phyloP scores from a whole-genome alignment of 1,140 invertebrate species.

The Cheumatopsyche charites region DNA sequence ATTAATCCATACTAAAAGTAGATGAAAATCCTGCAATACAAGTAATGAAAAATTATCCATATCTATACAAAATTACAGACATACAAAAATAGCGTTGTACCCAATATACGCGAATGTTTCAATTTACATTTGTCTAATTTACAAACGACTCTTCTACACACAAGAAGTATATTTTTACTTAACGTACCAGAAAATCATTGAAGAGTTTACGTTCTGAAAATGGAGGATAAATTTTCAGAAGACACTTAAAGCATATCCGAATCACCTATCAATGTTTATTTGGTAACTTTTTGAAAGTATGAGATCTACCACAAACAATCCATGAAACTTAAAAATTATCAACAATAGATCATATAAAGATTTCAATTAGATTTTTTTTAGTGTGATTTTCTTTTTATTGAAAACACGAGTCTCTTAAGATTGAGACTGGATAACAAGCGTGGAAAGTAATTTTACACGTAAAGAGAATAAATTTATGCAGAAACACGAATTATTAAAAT shows the following conservation, averaged over 20 bases:
- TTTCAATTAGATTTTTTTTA: slow-evolving; percentile 9
- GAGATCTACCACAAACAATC: slow-evolving; percentile 14
- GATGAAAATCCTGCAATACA: too few relatives aligned
- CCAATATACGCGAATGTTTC: not conserved
- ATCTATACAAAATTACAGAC: slow-evolving; percentile 4
- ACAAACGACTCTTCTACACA: too few relatives aligned
- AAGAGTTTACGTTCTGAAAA: too few relatives aligned
- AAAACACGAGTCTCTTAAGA: not conserved
- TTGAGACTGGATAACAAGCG: not conserved
- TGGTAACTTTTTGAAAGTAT: slow-evolving; percentile 22
- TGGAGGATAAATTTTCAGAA: too few relatives aligned
- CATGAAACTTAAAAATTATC: slow-evolving; percentile 10
- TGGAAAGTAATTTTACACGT: not conserved
- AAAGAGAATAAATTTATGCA: too few relatives aligned
- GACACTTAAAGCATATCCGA: too few relatives aligned
- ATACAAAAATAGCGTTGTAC: slow-evolving; percentile 34
- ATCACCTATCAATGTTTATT: not conserved
- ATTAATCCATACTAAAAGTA: too few relatives aligned
- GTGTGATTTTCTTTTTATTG: slow-evolving; percentile 4
- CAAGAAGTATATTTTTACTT: too few relatives aligned
- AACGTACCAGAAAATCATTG: too few relatives aligned
- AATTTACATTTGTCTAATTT: too few relatives aligned
- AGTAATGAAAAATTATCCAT: slow-evolving; percentile 1
- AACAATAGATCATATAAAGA: not conserved
- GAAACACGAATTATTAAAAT: too few relatives aligned